phyloP scores from a whole-genome alignment of 2,113 vertebrate species.

The Delphinus delphis region DNA sequence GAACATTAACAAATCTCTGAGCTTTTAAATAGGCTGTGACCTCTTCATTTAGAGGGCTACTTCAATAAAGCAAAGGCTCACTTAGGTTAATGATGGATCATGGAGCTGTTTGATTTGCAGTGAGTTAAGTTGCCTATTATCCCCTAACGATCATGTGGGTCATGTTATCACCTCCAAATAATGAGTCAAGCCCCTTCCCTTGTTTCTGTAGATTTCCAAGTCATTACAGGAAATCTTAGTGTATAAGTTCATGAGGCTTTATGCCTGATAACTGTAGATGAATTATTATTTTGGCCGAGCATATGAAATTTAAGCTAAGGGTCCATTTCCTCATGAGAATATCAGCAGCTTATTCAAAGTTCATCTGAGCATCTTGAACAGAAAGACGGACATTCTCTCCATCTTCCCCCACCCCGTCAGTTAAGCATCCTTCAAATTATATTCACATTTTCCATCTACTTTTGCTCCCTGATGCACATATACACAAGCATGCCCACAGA shows the following conservation, averaged over 20 bases:
- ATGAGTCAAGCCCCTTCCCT: conserved; percentile 56
- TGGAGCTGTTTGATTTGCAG: conserved; percentile 80
- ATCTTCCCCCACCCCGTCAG: background rate
- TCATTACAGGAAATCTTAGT: conserved; percentile 63
- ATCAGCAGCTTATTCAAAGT: conserved; percentile 68
- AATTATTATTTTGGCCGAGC: conserved; percentile 61
- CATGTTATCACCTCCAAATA: conserved; percentile 77
- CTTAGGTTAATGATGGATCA: conserved; percentile 85
- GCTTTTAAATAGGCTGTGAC: conserved; percentile 82
- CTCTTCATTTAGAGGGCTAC: conserved; percentile 81
- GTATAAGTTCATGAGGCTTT: conserved; percentile 25
- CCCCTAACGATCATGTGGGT: conserved; percentile 75
- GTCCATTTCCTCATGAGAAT: conserved; percentile 40
- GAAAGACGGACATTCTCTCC: conserved; percentile 51
- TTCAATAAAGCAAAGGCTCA: conserved; percentile 79
- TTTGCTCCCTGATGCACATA: background rate
- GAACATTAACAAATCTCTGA: conserved; percentile 82
- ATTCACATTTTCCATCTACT: rapidly evolving
- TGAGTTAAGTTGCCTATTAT: conserved; percentile 76
- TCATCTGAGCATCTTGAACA: conserved; percentile 61
- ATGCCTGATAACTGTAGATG: conserved; percentile 16
- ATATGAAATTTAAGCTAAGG: conserved; percentile 39
- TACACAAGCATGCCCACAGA: background rate
- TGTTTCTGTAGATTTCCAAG: conserved; percentile 60
- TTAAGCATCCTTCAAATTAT: background rate